Evolutionary conservation across 2,797 vertebrate species (phyloP).

Genomic region (Alauda arvensis): DNA sequence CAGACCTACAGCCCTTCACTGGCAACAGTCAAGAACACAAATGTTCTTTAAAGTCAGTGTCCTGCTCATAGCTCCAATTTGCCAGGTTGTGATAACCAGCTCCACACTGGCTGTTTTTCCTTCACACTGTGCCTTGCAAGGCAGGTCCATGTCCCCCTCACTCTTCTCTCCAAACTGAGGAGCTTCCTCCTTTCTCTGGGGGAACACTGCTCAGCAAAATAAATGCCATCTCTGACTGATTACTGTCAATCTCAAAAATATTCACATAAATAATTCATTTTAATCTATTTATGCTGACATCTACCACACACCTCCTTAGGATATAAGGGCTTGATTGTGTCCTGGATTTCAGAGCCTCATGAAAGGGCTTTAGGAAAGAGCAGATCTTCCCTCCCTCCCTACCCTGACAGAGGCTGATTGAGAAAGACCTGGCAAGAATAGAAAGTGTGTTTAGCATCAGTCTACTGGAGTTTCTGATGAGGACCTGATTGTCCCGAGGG

Average conservation of each 20-base stretch:
- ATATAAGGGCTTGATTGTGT: neutral
- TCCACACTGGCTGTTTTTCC: neutral
- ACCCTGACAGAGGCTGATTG: neutral
- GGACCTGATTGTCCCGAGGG: neutral
- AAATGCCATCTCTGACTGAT: neutral
- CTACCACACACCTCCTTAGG: neutral
- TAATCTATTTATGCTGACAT: neutral
- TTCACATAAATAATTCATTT: slow-evolving; percentile 2
- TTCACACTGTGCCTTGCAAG: neutral
- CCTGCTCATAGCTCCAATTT: neutral
- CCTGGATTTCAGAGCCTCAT: neutral
- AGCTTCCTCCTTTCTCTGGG: neutral
- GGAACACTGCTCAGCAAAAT: neutral
- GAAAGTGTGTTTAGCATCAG: neutral
- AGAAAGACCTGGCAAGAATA: neutral
- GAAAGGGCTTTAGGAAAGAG: neutral
- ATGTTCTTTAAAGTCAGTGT: neutral
- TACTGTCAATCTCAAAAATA: neutral
- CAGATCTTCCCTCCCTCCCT: neutral
- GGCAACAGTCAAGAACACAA: neutral
- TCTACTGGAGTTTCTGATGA: neutral
- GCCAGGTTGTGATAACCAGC: neutral
- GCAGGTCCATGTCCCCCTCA: neutral
- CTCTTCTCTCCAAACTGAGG: neutral
- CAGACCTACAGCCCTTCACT: neutral